Base-by-base conservation (phyloP, 2,113 vertebrate species). In the Forbesichthys agassizii region DNA sequence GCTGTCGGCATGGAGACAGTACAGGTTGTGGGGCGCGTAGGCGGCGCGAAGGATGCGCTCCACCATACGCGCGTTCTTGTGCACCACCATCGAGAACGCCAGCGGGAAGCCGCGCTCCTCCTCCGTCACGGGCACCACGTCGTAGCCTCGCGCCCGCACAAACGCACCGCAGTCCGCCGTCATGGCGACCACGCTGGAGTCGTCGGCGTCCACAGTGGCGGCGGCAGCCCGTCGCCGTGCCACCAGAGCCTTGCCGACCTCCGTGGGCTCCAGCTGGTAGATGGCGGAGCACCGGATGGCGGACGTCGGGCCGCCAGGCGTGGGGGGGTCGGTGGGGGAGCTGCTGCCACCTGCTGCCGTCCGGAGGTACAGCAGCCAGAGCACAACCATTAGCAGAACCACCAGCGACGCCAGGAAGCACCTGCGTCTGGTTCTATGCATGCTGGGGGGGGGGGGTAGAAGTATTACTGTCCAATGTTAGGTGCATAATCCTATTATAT, bases 1-100 rank as follows among this genome's bases (percentile, higher is more conserved):
- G 60, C 80, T 90, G 78, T 98, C 96, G 73, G 96, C 96, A 89
- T 98, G 96, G 42, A 98, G 94, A 75, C 96, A 98, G 74, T 98
- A 98, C 78, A 98, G 77, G 77, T 97, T 98, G 20, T 95, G 91
- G 76, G 62, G 92, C 60, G 88, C 90, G 36, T 97, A 98, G 67
- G 96, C 88, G 27, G 95, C 89, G 18, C 88, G 90, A 20, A 98
- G 90, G 7, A 98, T 93, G 33, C 95, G 93, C 87, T 98, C 96
- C 56, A 98, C 94, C 95, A 95, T 96, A 20, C 93, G 86, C 0
- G 95, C 93, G 9, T 96, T 93, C 92, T 97, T 98, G 77, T 98
- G 96, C 81, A 98, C 96, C 53, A 97, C 96, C 81, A 98, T 77
- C 49, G 96, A 96, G 78, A 94, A 98, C 33, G 96, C 96, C 27